Percentiles rank a stretch among this genome's conserved stretches.
phyloP scores from a whole-genome alignment of 2,797 vertebrate genomes.

The Rachycentron canadum region DNA sequence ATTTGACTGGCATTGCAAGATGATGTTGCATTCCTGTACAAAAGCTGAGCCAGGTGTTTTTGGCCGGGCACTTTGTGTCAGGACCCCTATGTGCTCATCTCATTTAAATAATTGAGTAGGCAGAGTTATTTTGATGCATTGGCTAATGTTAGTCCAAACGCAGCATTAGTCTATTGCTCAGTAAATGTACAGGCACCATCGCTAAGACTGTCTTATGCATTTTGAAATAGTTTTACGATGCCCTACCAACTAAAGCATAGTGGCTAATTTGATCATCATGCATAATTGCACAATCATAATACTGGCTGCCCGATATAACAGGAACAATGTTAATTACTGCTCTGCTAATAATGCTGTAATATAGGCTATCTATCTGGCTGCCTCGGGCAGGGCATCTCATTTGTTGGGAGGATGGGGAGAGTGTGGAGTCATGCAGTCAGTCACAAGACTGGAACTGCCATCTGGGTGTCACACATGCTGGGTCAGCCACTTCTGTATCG shows the following conservation, averaged over 20 bases:
- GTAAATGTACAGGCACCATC: constrained; percentile 17
- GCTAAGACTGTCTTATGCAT: constrained; percentile 16
- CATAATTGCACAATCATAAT: constrained; percentile 35
- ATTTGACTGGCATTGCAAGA: neutral
- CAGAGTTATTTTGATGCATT: constrained; percentile 29
- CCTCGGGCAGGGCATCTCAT: constrained; percentile 23
- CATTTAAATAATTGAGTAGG: constrained; percentile 50
- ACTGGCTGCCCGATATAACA: constrained; percentile 30
- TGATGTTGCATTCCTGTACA: neutral
- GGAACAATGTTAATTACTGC: constrained; percentile 47
- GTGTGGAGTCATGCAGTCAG: constrained; percentile 34
- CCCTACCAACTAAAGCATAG: constrained; percentile 27
- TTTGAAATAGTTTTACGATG: constrained; percentile 15
- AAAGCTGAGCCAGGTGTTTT: neutral
- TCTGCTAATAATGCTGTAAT: constrained; percentile 40
- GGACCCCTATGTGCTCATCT: constrained; percentile 11
- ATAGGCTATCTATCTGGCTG: constrained; percentile 16
- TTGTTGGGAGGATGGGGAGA: constrained; percentile 2
- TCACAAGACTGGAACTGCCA: constrained; percentile 23
- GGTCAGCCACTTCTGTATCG: constrained; percentile 19
- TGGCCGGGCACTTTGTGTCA: neutral
- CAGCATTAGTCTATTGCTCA: constrained; percentile 12
- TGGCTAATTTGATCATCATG: constrained; percentile 24
- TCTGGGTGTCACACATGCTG: constrained; percentile 54
- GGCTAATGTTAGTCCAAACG: constrained; percentile 26